Percentiles rank a stretch among this genome's conserved stretches.
Conservation (phyloP, 2,888 invertebrate species). For the Drosophila putrida region DNA sequence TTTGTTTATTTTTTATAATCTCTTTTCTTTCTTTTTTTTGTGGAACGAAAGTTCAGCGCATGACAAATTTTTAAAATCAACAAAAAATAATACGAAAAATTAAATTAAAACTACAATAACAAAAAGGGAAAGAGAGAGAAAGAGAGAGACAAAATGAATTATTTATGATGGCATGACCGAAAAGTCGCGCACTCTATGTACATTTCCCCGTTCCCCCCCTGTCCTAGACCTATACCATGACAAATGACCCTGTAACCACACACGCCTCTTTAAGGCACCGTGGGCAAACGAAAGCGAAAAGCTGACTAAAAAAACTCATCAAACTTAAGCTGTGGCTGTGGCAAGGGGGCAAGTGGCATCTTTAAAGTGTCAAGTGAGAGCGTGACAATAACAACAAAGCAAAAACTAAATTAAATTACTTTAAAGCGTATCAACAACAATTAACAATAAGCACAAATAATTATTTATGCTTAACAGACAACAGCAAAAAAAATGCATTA, state of each 20-base stretch:
- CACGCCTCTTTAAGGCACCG: slow-evolving; percentile 13
- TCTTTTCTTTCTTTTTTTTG: slow-evolving; percentile 5
- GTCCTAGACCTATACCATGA: neutral
- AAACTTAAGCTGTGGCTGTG: neutral
- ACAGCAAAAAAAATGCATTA: slow-evolving; percentile 3
- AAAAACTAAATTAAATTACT: slow-evolving; percentile 14
- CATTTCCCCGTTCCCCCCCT: neutral
- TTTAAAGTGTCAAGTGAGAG: slow-evolving; percentile 38
- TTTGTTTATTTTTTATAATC: slow-evolving; percentile 1
- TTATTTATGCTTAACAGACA: slow-evolving; percentile 16
- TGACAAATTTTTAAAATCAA: slow-evolving; percentile 15
- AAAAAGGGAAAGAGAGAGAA: neutral
- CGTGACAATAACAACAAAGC: slow-evolving; percentile 43
- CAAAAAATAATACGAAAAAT: slow-evolving; percentile 21
- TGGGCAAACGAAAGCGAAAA: slow-evolving; percentile 46
- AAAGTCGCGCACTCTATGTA: slow-evolving; percentile 14
- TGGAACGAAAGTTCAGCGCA: slow-evolving; percentile 26
- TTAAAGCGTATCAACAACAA: slow-evolving; percentile 29
- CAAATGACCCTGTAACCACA: slow-evolving; percentile 23
- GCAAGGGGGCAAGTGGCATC: too few species aligned
- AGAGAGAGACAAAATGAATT: slow-evolving; percentile 26
- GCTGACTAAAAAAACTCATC: slow-evolving; percentile 7
- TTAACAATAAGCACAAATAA: slow-evolving; percentile 27
- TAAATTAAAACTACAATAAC: slow-evolving; percentile 16
- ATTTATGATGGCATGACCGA: slow-evolving; percentile 27